Evolutionary conservation across 2,888 invertebrate genomes (phyloP).

Genomic region (Dysmachus trigonus): DNA sequence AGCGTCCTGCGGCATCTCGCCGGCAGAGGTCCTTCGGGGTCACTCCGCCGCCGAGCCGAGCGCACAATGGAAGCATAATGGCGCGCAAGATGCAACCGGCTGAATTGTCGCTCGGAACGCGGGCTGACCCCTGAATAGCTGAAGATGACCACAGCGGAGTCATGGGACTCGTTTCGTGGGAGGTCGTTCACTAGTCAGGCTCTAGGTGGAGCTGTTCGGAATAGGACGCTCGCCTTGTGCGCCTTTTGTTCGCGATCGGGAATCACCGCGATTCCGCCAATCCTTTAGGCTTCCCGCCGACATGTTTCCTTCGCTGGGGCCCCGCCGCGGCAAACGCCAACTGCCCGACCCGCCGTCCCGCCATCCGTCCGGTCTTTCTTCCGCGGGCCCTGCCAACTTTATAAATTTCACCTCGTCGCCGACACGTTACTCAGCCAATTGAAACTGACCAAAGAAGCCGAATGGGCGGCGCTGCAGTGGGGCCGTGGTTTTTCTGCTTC

Average conservation of each 20-base stretch:
- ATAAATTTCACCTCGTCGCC: slow-evolving; percentile 5
- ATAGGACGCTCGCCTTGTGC: background rate
- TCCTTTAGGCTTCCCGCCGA: background rate
- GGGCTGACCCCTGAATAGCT: background rate
- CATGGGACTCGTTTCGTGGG: background rate
- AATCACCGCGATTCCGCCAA: background rate
- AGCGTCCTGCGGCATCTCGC: background rate
- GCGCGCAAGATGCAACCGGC: background rate
- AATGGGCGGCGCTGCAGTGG: slow-evolving; percentile 40
- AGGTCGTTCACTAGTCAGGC: background rate
- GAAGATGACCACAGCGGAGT: background rate
- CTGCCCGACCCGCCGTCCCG: background rate
- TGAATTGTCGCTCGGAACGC: background rate
- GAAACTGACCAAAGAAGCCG: slow-evolving; percentile 40
- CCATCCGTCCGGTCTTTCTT: background rate
- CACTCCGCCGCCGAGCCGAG: background rate
- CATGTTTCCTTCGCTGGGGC: background rate
- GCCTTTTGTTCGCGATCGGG: background rate
- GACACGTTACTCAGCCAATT: slow-evolving; percentile 38
- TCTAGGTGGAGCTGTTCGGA: background rate
- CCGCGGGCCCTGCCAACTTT: background rate
- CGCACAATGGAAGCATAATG: background rate
- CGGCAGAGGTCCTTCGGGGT: background rate
- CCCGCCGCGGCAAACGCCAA: too few species aligned
- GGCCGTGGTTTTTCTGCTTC: slow-evolving; percentile 19